phyloP scores from a whole-genome alignment of 2,797 vertebrate species.

The Takifugu rubripes region DNA sequence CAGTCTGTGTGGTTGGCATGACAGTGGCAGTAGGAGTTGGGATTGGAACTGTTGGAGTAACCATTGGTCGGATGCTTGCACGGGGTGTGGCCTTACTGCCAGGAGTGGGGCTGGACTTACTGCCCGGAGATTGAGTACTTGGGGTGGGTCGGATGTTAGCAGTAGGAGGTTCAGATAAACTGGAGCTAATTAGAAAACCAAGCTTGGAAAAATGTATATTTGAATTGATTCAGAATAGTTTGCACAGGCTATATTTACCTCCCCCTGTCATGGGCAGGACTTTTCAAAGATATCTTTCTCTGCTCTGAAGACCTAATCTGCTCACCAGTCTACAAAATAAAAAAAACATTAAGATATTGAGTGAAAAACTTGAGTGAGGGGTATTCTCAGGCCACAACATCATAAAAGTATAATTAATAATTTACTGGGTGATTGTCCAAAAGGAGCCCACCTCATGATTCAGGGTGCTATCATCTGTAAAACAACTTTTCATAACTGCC shows the following conservation, averaged over 20 bases:
- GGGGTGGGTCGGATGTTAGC: constrained; percentile 1
- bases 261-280: not conserved
- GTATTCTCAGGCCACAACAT: no score
- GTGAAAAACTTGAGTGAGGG: no score
- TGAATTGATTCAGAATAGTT: not conserved
- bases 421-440: no score
- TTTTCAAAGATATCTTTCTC: not conserved
- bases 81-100: constrained; percentile 78
- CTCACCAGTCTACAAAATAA: not conserved
- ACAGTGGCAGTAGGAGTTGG: not conserved
- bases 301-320: not conserved
- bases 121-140: not conserved
- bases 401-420: no score
- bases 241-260: not conserved
- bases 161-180: constrained; percentile 1
- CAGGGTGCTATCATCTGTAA: no score
- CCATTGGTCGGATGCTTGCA: constrained; percentile 89
- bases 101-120: not conserved
- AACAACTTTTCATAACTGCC: no score
- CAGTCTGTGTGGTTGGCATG: constrained; percentile 2
- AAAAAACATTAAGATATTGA: no score
- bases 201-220: not conserved
- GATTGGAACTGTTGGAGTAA: constrained; percentile 76
- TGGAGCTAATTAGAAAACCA: constrained; percentile 3
- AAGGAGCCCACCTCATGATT: no score